phyloP scores from a whole-genome alignment of 1,140 invertebrate genomes.

The Brachystomella parvula region DNA sequence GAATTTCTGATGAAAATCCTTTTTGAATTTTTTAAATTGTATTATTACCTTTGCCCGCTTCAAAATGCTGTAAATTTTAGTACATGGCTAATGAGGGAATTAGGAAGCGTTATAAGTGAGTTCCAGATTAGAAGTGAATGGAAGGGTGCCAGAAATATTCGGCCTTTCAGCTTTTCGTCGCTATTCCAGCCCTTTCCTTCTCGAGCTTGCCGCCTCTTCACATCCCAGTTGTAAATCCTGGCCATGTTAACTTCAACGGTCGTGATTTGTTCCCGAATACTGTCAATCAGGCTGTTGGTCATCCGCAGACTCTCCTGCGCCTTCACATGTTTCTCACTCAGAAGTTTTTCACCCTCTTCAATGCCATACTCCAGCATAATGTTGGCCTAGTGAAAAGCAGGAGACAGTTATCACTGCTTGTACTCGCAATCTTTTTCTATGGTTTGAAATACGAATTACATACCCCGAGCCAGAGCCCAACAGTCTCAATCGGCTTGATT shows the following conservation, averaged over 20 bases:
- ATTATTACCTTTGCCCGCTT: too few relatives aligned
- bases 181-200: conserved; percentile 39
- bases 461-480: conserved; percentile 92
- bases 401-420: conserved; percentile 11
- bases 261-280: conserved; percentile 75
- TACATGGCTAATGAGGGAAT: too few relatives aligned
- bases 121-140: too few relatives aligned
- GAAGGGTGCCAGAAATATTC: too few relatives aligned
- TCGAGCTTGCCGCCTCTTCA: conserved; percentile 71
- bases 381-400: conserved; percentile 60
- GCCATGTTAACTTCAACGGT: conserved; percentile 99
- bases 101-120: too few relatives aligned
- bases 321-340: conserved; percentile 78
- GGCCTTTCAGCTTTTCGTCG: too few relatives aligned
- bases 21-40: too few relatives aligned
- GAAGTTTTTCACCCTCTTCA: conserved; percentile 78
- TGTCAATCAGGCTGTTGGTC: conserved; percentile 32
- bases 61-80: too few relatives aligned
- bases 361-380: conserved; percentile 96
- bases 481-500: conserved; percentile 80
- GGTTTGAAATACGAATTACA: conserved; percentile 39
- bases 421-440: not conserved
- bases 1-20: too few relatives aligned
- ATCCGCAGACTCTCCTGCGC: conserved; percentile 67
- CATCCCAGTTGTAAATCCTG: conserved; percentile 91